Conservation (phyloP, 2,113 vertebrate genomes). For the Mastomys coucha region DNA sequence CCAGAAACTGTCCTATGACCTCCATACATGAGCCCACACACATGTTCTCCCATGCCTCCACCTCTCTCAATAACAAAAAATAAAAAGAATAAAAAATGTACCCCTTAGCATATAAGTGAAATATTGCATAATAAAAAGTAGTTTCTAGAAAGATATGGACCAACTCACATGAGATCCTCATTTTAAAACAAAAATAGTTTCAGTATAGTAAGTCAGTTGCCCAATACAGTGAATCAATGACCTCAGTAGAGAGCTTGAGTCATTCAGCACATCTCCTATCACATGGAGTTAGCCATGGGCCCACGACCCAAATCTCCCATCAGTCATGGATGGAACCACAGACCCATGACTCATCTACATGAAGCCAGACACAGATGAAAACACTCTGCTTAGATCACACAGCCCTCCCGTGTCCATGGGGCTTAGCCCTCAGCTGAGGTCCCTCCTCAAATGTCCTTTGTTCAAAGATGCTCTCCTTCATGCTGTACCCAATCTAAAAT, state of each 20-base stretch:
- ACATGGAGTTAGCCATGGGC: neutral
- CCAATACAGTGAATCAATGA: conserved; percentile 37
- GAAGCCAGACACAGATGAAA: neutral
- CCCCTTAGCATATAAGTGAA: neutral
- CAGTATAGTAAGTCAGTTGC: neutral
- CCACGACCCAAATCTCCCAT: neutral
- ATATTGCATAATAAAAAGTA: conserved; percentile 36
- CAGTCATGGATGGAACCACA: neutral
- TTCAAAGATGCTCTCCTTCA: neutral
- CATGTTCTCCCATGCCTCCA: neutral
- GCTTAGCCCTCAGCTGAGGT: neutral
- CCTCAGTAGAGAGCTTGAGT: neutral
- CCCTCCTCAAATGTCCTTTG: neutral
- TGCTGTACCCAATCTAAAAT: neutral
- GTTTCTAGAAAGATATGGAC: conserved; percentile 33
- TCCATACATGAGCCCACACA: neutral
- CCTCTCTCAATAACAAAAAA: neutral
- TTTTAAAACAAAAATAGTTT: conserved; percentile 28
- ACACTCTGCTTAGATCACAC: too few relatives aligned
- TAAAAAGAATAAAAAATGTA: neutral
- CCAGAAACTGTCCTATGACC: neutral
- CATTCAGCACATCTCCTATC: neutral
- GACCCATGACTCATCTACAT: neutral
- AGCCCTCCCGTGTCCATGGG: neutral
- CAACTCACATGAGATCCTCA: conserved; percentile 16